These are phyloP conservation scores for Sinosuthora webbiana DNA, from an alignment of 2,113 vertebrate species.

Conservation along the genomic window DNA sequence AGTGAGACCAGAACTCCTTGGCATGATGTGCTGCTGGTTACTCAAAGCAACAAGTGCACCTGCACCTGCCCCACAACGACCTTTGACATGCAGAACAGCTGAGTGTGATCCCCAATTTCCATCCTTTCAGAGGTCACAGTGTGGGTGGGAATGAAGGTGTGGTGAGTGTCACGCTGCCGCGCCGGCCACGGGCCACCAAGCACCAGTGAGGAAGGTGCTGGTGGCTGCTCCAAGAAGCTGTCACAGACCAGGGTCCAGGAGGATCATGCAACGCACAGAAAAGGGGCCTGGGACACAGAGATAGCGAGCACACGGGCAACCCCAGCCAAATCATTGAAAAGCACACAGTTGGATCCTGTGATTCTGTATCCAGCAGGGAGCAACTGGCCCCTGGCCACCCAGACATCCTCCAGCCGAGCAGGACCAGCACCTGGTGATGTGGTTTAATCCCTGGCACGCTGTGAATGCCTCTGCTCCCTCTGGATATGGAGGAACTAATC, in stretches of 20 bases:
- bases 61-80: fast-evolving
- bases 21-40: neutral
- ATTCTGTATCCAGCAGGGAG: neutral
- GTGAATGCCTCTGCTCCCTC: neutral
- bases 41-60: neutral
- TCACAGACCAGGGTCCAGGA: neutral
- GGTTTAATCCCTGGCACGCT: neutral
- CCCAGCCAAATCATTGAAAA: neutral
- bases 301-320: neutral
- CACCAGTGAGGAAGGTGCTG: neutral
- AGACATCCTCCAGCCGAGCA: neutral
- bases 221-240: neutral
- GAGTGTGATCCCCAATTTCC: fast-evolving
- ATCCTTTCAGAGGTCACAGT: neutral
- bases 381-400: neutral
- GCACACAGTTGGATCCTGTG: neutral
- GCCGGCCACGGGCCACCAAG: neutral
- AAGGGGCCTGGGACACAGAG: neutral
- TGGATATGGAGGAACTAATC: neutral
- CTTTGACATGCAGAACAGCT: fast-evolving
- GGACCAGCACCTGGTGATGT: neutral
- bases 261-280: fast-evolving
- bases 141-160: fast-evolving
- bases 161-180: fast-evolving
- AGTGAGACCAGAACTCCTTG: neutral